These are phyloP conservation scores for Sorex araneus DNA, from an alignment of 2,113 vertebrate genomes.

Conservation along the genomic window DNA sequence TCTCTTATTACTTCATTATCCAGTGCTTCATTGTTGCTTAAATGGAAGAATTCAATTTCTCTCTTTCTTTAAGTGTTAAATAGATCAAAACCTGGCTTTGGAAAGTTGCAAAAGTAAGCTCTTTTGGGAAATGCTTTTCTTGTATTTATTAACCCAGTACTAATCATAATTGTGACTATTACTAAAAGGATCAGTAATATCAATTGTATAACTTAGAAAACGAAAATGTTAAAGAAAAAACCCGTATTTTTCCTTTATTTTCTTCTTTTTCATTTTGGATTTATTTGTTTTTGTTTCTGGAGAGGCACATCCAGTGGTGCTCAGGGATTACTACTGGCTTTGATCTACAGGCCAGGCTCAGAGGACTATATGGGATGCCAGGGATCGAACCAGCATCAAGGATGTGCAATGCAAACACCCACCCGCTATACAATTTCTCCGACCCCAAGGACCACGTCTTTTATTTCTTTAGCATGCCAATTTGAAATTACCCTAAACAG, in stretches of 20 bases:
- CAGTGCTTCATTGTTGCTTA: slow-evolving; percentile 59
- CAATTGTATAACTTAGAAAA: slow-evolving; percentile 56
- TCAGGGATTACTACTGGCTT: too few relatives aligned
- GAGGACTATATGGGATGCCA: too few relatives aligned
- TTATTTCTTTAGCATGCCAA: neutral
- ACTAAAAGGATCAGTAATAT: slow-evolving; percentile 17
- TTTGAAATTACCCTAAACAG: slow-evolving; percentile 42
- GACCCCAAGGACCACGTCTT: too few relatives aligned
- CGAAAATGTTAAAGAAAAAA: slow-evolving; percentile 1
- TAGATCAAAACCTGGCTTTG: slow-evolving; percentile 41
- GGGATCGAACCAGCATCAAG: too few relatives aligned
- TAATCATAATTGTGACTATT: slow-evolving; percentile 50
- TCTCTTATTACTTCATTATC: slow-evolving; percentile 29
- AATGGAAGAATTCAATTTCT: slow-evolving; percentile 17
- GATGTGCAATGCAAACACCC: too few relatives aligned
- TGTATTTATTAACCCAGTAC: neutral
- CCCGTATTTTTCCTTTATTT: slow-evolving; percentile 17
- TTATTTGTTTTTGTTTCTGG: too few relatives aligned
- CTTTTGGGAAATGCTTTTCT: slow-evolving; percentile 45
- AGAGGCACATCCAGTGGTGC: too few relatives aligned
- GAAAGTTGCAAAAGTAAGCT: slow-evolving; percentile 33
- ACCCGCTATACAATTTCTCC: too few relatives aligned
- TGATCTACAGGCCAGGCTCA: too few relatives aligned
- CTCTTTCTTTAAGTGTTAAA: slow-evolving; percentile 30
- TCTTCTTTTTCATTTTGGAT: too few relatives aligned